Conservation (phyloP, 2,113 vertebrate genomes). For the Puffinus mauretanicus region DNA sequence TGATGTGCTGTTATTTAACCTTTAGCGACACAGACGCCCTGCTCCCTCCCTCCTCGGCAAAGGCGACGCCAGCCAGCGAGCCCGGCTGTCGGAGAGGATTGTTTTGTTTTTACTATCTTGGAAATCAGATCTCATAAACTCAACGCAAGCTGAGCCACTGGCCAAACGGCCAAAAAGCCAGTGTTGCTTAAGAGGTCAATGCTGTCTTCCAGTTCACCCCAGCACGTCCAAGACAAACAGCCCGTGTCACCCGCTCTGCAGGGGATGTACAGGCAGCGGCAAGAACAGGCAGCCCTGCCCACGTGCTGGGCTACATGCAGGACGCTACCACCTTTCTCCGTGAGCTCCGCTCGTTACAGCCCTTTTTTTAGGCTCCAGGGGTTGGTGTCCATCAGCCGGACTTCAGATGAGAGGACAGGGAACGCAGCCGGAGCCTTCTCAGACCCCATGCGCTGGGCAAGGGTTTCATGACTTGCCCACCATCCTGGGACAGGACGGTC, state of each 20-base stretch:
- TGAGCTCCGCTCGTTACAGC: not conserved
- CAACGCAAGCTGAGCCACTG: not conserved
- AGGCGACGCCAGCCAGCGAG: not conserved
- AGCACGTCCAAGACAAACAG: not conserved
- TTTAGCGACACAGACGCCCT: not conserved
- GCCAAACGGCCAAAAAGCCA: not conserved
- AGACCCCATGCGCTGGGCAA: fast-evolving
- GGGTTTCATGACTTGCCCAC: not conserved
- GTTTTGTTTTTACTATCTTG: not conserved
- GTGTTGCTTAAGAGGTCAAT: not conserved
- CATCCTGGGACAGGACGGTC: not conserved
- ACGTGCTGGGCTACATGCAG: fast-evolving
- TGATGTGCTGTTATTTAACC: not conserved
- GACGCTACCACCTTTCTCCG: not conserved
- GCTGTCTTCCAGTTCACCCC: not conserved
- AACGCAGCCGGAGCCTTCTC: fast-evolving
- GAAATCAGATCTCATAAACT: not conserved
- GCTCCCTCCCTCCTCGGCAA: not conserved
- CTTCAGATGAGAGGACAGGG: not conserved
- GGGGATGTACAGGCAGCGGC: not conserved
- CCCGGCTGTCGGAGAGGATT: not conserved
- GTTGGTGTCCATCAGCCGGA: fast-evolving
- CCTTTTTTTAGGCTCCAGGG: not conserved
- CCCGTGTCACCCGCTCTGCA: not conserved
- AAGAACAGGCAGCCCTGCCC: not conserved